These are phyloP conservation scores for Vesta saturnalis DNA, from an alignment of 2,888 invertebrate genomes.

Conservation along the genomic window DNA sequence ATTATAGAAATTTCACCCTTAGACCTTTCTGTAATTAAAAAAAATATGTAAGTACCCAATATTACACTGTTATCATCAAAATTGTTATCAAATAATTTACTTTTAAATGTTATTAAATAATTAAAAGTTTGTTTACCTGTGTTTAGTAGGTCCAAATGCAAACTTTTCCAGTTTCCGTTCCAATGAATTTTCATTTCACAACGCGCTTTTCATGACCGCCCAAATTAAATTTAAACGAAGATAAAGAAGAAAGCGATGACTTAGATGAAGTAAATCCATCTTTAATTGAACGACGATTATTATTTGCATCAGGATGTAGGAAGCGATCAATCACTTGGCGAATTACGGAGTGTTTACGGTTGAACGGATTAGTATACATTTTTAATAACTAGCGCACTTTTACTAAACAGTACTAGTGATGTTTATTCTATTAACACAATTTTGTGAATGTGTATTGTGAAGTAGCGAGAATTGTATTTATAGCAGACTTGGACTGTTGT, in stretches of 20 bases:
- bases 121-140: no score
- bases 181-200: not conserved
- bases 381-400: conserved; percentile 46
- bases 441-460: conserved; percentile 20
- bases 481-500: not conserved
- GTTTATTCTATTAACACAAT: conserved; percentile 6
- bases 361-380: conserved; percentile 77
- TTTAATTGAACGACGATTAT: conserved; percentile 16
- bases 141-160: not conserved
- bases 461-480: conserved; percentile 15
- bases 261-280: conserved; percentile 18
- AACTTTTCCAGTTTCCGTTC: not conserved
- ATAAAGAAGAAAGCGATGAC: conserved; percentile 24
- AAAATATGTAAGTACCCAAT: no score
- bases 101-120: no score
- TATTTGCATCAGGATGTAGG: conserved; percentile 63
- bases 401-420: not conserved
- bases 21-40: no score
- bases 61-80: no score
- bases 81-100: no score
- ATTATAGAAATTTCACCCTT: no score
- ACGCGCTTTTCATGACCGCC: not conserved
- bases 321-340: conserved; percentile 73
- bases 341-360: conserved; percentile 74
- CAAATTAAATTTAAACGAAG: conserved; percentile 16